Conservation (phyloP, 92 coral and sea anemone species). For the Siderastrea siderea region DNA sequence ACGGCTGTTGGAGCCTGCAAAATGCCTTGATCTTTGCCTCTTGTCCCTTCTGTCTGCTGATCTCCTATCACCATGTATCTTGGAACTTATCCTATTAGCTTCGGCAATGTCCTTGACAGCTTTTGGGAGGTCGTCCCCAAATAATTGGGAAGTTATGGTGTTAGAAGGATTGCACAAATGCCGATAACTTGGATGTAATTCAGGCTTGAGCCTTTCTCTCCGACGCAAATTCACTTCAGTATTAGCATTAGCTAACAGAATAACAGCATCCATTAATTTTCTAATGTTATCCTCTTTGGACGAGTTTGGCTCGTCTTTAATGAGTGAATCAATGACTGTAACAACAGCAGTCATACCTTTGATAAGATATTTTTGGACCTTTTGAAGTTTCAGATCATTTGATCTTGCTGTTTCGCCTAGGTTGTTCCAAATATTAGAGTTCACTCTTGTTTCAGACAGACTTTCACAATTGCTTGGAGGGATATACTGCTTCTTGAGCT, state of each 20-base stretch:
- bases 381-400: too few species aligned
- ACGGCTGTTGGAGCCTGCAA: too few species aligned
- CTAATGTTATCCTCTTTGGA: neutral
- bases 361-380: too few species aligned
- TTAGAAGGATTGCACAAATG: neutral
- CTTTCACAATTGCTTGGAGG: neutral
- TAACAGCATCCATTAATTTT: neutral
- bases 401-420: neutral
- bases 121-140: neutral
- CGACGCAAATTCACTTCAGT: neutral
- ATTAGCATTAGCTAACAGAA: neutral
- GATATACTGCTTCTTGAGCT: neutral
- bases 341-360: constrained; percentile 5
- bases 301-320: neutral
- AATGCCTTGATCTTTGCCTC: too few species aligned
- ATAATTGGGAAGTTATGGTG: neutral
- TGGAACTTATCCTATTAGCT: neutral
- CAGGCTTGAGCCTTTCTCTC: neutral
- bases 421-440: neutral
- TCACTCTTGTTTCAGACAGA: neutral
- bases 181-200: neutral
- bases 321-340: neutral
- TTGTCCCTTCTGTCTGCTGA: too few species aligned
- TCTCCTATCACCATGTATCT: too few species aligned
- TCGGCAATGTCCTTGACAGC: neutral